These are phyloP conservation scores for Epinephelus coioides DNA, from an alignment of 2,797 vertebrate species.

Conservation along the genomic window DNA sequence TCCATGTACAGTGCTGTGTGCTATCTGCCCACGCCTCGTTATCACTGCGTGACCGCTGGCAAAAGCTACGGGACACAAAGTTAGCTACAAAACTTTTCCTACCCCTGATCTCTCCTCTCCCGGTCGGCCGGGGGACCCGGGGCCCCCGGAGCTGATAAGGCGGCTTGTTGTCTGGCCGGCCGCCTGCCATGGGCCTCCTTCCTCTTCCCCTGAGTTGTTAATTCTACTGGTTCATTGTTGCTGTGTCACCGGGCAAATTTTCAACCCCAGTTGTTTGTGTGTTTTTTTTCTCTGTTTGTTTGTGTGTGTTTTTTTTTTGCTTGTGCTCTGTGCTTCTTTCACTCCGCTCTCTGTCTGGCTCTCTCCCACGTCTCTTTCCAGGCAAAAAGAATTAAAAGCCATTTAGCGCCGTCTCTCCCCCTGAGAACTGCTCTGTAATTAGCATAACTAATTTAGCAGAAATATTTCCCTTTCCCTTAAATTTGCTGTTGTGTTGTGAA, in stretches of 20 bases:
- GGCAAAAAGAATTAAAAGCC: conserved; percentile 87
- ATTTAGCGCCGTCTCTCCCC: conserved; percentile 83
- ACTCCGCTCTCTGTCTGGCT: conserved; percentile 57
- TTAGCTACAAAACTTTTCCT: conserved; percentile 61
- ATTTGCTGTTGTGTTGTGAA: conserved; percentile 72
- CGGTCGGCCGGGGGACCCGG: conserved; percentile 31
- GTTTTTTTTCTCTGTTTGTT: conserved; percentile 26
- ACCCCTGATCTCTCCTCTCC: conserved; percentile 23
- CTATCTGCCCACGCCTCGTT: conserved; percentile 60
- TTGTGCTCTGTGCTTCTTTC: conserved; percentile 47
- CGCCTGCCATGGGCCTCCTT: conserved; percentile 44
- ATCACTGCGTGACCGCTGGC: conserved; percentile 73
- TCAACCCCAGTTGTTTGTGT: conserved; percentile 64
- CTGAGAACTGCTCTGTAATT: conserved; percentile 86
- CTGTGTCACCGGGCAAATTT: conserved; percentile 57
- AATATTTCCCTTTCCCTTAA: conserved; percentile 86
- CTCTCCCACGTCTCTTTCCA: conserved; percentile 81
- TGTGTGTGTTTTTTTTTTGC: conserved; percentile 26
- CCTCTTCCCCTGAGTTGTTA: conserved; percentile 53
- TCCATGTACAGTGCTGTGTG: conserved; percentile 36
- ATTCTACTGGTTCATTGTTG: conserved; percentile 69
- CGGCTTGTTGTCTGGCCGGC: conserved; percentile 52
- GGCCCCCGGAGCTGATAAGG: conserved; percentile 74
- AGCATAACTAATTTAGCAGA: conserved; percentile 90
- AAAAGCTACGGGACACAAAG: conserved; percentile 68